Conservation (phyloP, 2,113 vertebrate genomes). For the Rhagologus leucostigma region DNA sequence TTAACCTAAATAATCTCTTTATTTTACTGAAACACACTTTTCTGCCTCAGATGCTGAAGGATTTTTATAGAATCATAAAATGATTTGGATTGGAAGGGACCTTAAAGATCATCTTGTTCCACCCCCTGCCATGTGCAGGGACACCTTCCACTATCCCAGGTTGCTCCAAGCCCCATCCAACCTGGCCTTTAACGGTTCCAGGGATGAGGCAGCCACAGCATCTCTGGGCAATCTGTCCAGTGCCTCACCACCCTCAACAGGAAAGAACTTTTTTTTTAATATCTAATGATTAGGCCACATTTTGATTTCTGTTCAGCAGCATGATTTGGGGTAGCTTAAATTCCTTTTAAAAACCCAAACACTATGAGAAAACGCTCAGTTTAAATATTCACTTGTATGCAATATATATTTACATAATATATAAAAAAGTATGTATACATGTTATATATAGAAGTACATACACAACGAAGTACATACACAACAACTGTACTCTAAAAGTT, state of each 20-base stretch:
- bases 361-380: background rate
- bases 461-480: background rate
- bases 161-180: background rate
- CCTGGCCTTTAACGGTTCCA: background rate
- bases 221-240: background rate
- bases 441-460: background rate
- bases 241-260: background rate
- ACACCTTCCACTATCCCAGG: background rate
- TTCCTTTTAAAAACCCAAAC: background rate
- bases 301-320: background rate
- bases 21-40: background rate
- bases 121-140: background rate
- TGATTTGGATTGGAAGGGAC: background rate
- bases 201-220: background rate
- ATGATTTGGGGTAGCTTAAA: background rate
- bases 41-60: background rate
- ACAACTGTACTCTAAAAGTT: background rate
- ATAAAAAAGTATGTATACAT: background rate
- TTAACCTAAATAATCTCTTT: background rate
- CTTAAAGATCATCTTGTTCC: background rate
- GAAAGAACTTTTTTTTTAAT: background rate
- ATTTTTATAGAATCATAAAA: background rate
- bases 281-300: background rate
- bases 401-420: background rate
- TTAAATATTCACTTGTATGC: background rate